A percentile compares a stretch with the other conserved stretches of the same genome.
These are phyloP conservation scores for Malurus splendens DNA, from an alignment of 2,797 vertebrate species.

Conservation along the genomic window DNA sequence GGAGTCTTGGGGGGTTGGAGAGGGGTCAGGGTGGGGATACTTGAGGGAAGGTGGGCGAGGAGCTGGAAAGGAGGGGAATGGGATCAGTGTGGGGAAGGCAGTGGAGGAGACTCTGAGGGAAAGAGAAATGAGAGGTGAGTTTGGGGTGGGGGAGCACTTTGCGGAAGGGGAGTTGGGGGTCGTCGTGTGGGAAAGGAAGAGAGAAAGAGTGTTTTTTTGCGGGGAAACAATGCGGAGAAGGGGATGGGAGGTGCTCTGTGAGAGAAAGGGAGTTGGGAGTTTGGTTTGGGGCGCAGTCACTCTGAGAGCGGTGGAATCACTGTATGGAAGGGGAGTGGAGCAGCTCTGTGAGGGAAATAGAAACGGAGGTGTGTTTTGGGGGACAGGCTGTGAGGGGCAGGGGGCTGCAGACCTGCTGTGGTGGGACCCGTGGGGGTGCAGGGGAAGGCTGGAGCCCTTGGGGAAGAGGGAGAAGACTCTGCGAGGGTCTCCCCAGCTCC, in stretches of 20 bases:
- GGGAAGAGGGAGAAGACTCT: neutral
- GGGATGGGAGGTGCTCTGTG: neutral
- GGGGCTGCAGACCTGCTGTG: neutral
- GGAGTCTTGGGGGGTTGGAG: no score
- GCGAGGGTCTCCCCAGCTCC: neutral
- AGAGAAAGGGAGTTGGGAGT: no score
- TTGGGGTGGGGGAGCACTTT: no score
- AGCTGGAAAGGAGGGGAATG: neutral
- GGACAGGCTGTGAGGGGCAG: neutral
- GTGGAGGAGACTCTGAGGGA: neutral
- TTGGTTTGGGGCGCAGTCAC: neutral
- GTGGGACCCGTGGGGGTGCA: fast-evolving
- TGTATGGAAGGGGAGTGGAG: neutral
- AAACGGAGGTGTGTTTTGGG: neutral
- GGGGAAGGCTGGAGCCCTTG: neutral
- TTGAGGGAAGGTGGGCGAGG: no score
- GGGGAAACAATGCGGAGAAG: fast-evolving
- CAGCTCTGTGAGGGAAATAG: no score
- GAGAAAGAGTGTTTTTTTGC: no score
- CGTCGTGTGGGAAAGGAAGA: neutral
- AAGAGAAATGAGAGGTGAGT: neutral
- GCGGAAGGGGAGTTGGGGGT: no score
- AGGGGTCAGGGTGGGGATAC: no score
- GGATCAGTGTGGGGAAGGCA: no score
- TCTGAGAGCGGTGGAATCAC: neutral